Conservation (phyloP, 2,113 vertebrate species). For the Pterocles gutturalis region DNA sequence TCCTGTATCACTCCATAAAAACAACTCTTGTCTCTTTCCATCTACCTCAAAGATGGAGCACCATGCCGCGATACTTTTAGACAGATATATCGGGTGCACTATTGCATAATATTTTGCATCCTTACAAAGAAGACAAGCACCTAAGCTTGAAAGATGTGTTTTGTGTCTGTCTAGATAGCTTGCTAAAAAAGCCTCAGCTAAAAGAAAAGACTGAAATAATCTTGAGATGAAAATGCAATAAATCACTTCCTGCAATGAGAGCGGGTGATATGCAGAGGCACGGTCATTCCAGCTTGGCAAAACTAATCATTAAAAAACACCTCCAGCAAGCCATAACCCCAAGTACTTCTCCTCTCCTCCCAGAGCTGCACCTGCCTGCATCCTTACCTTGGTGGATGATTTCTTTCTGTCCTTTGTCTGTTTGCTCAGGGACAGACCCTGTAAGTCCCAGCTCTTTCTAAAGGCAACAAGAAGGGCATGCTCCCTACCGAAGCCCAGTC, state of each 20-base stretch:
- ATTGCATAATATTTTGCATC: background rate
- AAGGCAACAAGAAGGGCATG: background rate
- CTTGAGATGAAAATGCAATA: background rate
- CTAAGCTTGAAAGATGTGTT: background rate
- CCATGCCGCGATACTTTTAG: background rate
- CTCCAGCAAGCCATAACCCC: background rate
- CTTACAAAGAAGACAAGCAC: background rate
- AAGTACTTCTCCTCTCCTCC: background rate
- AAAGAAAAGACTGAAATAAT: background rate
- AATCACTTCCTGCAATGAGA: background rate
- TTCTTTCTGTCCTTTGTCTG: background rate
- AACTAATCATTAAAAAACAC: background rate
- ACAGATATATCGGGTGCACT: background rate
- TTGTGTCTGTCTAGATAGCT: background rate
- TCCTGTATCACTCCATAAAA: conserved; percentile 1
- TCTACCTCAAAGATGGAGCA: background rate
- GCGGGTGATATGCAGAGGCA: background rate
- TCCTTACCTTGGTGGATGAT: background rate
- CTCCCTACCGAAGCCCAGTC: accelerated
- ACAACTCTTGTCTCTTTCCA: background rate
- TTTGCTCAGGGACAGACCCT: background rate
- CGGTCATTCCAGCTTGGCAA: background rate
- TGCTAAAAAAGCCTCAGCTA: background rate
- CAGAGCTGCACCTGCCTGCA: background rate
- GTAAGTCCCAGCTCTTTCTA: background rate